phyloP scores from a whole-genome alignment of 1,140 invertebrate species.

The Caerostris extrusa region DNA sequence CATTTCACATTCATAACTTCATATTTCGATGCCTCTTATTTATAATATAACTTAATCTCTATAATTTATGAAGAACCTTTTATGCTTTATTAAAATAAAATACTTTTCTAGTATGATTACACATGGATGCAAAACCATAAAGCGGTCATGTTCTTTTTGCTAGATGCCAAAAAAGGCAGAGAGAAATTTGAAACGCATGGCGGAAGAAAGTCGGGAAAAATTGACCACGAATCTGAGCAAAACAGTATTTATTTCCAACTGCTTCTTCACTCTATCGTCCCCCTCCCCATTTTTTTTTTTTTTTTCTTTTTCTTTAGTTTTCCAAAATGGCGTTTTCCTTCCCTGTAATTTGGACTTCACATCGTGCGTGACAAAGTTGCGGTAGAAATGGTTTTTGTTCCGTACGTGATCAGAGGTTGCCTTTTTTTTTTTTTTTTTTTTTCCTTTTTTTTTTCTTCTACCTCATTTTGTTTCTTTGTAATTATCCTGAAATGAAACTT shows the following conservation, averaged over 20 bases:
- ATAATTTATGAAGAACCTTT: no score
- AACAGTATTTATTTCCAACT: constrained; percentile 7
- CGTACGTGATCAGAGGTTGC: constrained; percentile 57
- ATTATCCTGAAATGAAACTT: constrained; percentile 68
- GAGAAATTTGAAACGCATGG: not conserved
- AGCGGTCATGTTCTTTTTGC: no score
- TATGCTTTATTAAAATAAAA: no score
- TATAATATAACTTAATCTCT: no score
- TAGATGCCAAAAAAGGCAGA: not conserved
- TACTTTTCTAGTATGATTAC: no score
- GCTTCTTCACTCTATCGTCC: not conserved
- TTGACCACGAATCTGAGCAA: not conserved
- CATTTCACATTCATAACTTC: no score
- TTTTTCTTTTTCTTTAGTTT: constrained; percentile 2
- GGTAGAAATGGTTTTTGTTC: constrained; percentile 71
- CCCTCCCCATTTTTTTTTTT: not conserved
- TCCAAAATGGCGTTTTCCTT: constrained; percentile 47
- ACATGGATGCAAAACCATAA: no score
- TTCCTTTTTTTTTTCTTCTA: constrained; percentile 1
- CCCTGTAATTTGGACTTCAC: constrained; percentile 68
- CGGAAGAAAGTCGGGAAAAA: not conserved
- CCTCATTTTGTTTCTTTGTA: constrained; percentile 10
- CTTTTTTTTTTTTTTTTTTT: constrained; percentile 21
- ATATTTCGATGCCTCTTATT: no score
- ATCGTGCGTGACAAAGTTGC: constrained; percentile 72